Evolutionary conservation across 92 coral and sea anemone species (phyloP).

Genomic region (Porites cylindrica): DNA sequence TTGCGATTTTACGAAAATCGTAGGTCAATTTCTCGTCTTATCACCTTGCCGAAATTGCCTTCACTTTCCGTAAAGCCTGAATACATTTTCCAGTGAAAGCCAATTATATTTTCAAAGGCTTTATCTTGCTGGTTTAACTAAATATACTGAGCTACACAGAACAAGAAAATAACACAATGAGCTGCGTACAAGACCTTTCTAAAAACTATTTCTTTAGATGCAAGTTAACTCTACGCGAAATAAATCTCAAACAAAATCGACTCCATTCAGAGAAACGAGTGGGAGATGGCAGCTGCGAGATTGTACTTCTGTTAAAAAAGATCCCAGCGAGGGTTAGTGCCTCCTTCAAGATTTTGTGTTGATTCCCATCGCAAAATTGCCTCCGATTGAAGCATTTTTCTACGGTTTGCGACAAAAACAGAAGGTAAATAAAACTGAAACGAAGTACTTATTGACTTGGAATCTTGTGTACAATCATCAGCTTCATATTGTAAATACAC

Average conservation of each 20-base stretch:
- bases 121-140: not conserved
- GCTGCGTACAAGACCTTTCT: not conserved
- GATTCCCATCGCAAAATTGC: not conserved
- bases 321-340: conserved; percentile 32
- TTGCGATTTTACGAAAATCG: too few relatives aligned
- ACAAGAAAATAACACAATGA: not conserved
- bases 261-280: not conserved
- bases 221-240: not conserved
- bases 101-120: not conserved
- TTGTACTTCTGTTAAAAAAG: conserved; percentile 1
- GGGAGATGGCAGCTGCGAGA: conserved; percentile 34
- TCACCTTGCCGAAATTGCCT: not conserved
- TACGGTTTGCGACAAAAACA: not conserved
- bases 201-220: not conserved
- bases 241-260: not conserved
- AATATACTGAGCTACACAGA: not conserved
- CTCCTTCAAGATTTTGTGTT: conserved; percentile 32
- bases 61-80: not conserved
- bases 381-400: not conserved
- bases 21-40: not conserved
- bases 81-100: not conserved
- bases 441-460: not conserved
- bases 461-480: not conserved
- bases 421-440: not conserved
- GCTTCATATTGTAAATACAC: not conserved